Percentiles rank a stretch among this genome's conserved stretches.
Evolutionary conservation across 2,797 vertebrate genomes (phyloP).

Genomic region (Acanthurus leucopareius): DNA sequence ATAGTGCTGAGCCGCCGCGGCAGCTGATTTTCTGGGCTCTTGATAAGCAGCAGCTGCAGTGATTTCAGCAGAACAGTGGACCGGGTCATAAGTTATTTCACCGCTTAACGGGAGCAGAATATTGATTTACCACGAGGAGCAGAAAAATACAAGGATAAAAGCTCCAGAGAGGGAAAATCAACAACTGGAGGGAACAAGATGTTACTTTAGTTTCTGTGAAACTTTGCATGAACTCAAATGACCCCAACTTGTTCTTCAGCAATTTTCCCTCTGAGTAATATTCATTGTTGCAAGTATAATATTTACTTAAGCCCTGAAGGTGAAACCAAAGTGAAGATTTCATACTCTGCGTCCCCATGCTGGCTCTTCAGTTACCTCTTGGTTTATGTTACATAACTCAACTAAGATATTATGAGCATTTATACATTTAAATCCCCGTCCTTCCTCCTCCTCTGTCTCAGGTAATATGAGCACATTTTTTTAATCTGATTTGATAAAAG

Average conservation of each 20-base stretch:
- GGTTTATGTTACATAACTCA: no score
- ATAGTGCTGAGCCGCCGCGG: conserved; percentile 21
- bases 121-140: conserved; percentile 38
- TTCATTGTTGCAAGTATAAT: not conserved
- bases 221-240: not conserved
- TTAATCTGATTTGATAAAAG: no score
- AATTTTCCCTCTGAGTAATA: not conserved
- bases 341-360: no score
- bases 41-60: conserved; percentile 51
- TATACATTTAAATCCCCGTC: no score
- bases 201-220: conserved; percentile 6
- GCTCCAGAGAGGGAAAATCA: conserved; percentile 23
- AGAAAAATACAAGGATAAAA: conserved; percentile 12
- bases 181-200: conserved; percentile 18
- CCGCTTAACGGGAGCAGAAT: conserved; percentile 24
- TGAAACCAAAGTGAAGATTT: not conserved
- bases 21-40: conserved; percentile 21
- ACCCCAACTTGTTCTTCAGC: not conserved
- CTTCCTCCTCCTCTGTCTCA: no score
- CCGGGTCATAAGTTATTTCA: conserved; percentile 40
- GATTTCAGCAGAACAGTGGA: conserved; percentile 23
- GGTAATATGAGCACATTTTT: no score
- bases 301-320: no score
- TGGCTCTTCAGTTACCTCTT: no score
- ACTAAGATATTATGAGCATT: no score